A percentile compares a stretch with the other conserved stretches of the same genome.
Conservation (phyloP, 2,797 vertebrate genomes). For the Iguana delicatissima region DNA sequence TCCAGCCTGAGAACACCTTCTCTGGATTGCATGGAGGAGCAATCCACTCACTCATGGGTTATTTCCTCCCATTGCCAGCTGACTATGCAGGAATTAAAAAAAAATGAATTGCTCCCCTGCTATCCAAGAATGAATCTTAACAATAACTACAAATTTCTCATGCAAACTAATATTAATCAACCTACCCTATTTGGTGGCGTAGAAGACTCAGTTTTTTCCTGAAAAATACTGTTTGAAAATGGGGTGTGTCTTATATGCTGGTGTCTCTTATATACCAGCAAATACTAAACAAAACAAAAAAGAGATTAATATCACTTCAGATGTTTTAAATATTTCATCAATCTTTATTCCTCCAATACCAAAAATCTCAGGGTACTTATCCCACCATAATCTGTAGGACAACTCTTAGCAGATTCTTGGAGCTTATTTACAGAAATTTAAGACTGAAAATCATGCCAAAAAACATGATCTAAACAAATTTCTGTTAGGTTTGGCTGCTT, state of each 20-base stretch:
- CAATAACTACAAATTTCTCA: too few relatives aligned
- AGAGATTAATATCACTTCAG: not conserved
- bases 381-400: not conserved
- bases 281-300: not conserved
- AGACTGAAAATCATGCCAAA: not conserved
- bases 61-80: too few relatives aligned
- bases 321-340: not conserved
- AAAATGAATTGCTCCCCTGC: too few relatives aligned
- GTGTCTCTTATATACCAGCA: too few relatives aligned
- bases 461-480: not conserved
- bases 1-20: not conserved
- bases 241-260: too few relatives aligned
- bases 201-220: too few relatives aligned
- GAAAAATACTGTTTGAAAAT: too few relatives aligned
- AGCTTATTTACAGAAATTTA: constrained; percentile 21
- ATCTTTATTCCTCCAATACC: not conserved
- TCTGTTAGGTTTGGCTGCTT: not conserved
- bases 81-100: too few relatives aligned
- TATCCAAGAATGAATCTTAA: too few relatives aligned
- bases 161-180: not conserved
- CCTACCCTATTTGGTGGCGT: not conserved
- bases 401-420: constrained; percentile 9
- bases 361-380: not conserved
- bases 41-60: too few relatives aligned
- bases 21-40: too few relatives aligned